Conservation (phyloP, 2,113 vertebrate genomes). For the Rhea pennata region DNA sequence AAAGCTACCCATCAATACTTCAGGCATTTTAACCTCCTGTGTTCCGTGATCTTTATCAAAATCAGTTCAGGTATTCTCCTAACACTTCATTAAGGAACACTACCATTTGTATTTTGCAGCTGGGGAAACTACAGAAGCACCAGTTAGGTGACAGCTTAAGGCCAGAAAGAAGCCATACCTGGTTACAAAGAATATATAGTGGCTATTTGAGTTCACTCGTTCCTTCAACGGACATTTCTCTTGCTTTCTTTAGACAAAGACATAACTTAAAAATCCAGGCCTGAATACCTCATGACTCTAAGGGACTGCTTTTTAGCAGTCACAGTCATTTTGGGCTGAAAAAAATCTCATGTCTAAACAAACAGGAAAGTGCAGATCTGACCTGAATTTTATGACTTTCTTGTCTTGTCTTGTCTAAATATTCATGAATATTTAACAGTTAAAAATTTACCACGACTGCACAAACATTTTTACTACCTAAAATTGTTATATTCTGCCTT, state of each 20-base stretch:
- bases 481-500: background rate
- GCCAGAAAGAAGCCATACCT: background rate
- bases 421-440: slow-evolving; percentile 29
- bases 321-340: background rate
- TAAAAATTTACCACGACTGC: background rate
- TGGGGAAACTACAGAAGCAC: background rate
- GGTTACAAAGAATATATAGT: background rate
- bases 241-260: background rate
- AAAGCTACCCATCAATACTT: background rate
- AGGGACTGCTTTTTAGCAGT: background rate
- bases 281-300: background rate
- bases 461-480: background rate
- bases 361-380: background rate
- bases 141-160: background rate
- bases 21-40: background rate
- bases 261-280: background rate
- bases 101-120: background rate
- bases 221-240: background rate
- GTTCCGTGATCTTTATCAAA: background rate
- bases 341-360: background rate
- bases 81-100: background rate
- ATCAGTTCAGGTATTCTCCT: background rate
- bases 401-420: background rate
- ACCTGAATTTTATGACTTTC: background rate
- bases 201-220: background rate